Base-by-base conservation (phyloP, 1,140 invertebrate species). In the Maniola jurtina region DNA sequence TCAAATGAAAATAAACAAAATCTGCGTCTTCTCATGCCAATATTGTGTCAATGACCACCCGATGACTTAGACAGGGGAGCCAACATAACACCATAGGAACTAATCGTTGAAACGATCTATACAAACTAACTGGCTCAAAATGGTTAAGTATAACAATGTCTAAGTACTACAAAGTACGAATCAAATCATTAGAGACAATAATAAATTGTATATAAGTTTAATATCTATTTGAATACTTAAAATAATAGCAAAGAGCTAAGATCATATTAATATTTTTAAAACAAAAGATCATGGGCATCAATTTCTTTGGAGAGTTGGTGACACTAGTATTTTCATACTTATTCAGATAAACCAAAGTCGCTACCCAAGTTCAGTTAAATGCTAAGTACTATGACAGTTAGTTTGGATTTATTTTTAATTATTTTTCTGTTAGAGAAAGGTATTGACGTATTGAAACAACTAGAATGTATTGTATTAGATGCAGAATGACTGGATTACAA, bases 111-210 rank as follows among this genome's bases (percentile, higher is more conserved):
- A n/a, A n/a, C n/a, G n/a, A n/a, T n/a, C n/a, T n/a, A n/a, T n/a
- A n/a, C n/a, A n/a, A n/a, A n/a, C n/a, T n/a, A n/a, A n/a, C n/a
- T n/a, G n/a, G n/a, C n/a, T n/a, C n/a, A n/a, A n/a, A n/a, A n/a
- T n/a, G n/a, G n/a, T n/a, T n/a, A n/a, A n/a, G n/a, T n/a, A n/a
- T n/a, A n/a, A n/a, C n/a, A 45, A 59, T 40, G 6, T 40, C 42
- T 16, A 56, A 34, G 52, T 61, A 62, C 50, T 54, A 54, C 50
- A n/a, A n/a, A n/a, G n/a, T 11, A 34, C 3, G 15, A 57, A 38
- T 72, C 72, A 67, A 75, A 72, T 74, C 71, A 80, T 71, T 81
- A 79, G 73, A 77, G 83, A 85, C 81, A 85, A 85, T 83, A 54
- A 54, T 34, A n/a, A 71, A 71, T 79, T 56, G 71, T 73, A 64